Conservation (phyloP, 2,888 invertebrate species). For the Aelia acuminata region DNA sequence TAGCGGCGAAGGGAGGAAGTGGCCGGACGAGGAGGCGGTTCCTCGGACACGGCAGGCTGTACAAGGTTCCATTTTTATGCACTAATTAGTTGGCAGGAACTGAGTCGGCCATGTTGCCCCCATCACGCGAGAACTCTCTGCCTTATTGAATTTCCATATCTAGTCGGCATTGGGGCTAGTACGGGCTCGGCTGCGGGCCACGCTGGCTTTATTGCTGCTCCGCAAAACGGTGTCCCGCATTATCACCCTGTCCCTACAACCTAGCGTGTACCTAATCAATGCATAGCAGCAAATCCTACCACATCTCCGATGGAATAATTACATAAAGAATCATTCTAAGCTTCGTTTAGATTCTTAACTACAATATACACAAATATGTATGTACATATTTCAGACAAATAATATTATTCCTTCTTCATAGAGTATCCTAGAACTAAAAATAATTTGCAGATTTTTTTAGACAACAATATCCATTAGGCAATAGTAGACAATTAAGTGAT, state of each 20-base stretch:
- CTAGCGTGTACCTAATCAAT: neutral
- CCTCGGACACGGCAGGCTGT: constrained; percentile 55
- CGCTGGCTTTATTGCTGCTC: neutral
- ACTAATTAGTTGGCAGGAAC: constrained; percentile 55
- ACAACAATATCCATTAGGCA: too few relatives aligned
- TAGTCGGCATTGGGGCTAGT: neutral
- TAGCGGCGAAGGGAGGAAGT: constrained; percentile 2
- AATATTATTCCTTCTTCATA: neutral
- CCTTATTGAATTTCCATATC: constrained; percentile 48
- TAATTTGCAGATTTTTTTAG: too few relatives aligned
- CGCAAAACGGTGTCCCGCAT: constrained; percentile 14
- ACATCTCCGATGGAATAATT: constrained; percentile 4
- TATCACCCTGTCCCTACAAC: constrained; percentile 23
- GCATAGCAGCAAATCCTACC: constrained; percentile 27
- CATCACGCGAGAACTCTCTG: constrained; percentile 38
- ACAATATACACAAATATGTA: neutral
- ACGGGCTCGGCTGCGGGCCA: neutral
- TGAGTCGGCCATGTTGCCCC: constrained; percentile 55
- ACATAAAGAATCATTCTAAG: neutral
- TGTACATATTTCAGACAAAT: neutral
- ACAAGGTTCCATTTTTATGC: constrained; percentile 59
- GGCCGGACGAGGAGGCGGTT: constrained; percentile 32
- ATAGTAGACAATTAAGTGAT: too few relatives aligned
- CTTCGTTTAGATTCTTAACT: neutral
- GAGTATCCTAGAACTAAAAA: too few relatives aligned